Evolutionary conservation across 37 sponge, comb jelly and placozoan genomes (phyloP).

Genomic region (Halisarca cf. caerulea): DNA sequence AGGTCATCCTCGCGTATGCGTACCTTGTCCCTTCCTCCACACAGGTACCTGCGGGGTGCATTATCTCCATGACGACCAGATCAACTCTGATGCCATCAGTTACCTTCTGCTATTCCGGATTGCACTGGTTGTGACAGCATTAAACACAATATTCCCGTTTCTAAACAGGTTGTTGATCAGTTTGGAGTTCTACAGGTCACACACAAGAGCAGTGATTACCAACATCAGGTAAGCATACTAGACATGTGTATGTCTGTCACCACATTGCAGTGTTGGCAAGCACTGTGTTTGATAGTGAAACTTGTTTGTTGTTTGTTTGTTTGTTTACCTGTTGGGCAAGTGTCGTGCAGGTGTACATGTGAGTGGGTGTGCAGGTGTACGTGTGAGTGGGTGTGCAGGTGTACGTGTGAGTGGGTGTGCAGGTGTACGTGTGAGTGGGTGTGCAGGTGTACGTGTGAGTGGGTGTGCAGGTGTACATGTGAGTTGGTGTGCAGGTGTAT

Average conservation of each 20-base stretch:
- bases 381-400: no score
- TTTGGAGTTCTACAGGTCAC: background rate
- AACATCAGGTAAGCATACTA: background rate
- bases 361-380: no score
- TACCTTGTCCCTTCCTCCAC: background rate
- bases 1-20: background rate
- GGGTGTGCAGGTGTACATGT: no score
- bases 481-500: no score
- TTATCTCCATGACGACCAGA: constrained; percentile 4
- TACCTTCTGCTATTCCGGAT: background rate
- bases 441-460: no score
- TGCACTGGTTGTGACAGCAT: constrained; percentile 11
- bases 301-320: no score
- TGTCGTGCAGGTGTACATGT: no score
- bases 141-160: background rate
- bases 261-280: no score
- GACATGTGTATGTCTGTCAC: background rate
- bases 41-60: constrained; percentile 10
- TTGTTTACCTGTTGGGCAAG: no score
- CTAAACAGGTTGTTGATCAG: background rate
- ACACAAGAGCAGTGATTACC: background rate
- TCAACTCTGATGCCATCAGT: background rate
- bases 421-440: no score
- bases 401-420: no score
- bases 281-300: no score